Evolutionary conservation across 2,888 invertebrate species (phyloP).

Genomic region (Drosophila infuscata): DNA sequence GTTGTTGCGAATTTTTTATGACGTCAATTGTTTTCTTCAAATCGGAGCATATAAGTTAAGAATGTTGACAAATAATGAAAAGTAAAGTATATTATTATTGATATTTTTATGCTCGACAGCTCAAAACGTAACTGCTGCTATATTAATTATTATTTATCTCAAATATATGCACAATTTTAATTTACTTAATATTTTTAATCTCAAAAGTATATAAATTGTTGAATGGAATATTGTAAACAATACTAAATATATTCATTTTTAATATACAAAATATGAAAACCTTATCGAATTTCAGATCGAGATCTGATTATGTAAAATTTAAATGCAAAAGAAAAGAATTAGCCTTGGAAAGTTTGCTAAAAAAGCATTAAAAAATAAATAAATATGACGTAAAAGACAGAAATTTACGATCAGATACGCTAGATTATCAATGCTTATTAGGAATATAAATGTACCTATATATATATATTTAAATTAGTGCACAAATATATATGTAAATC

Average conservation of each 20-base stretch:
- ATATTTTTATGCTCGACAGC: background rate
- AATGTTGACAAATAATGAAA: background rate
- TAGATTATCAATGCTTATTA: background rate
- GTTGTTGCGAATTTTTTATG: slow-evolving; percentile 4
- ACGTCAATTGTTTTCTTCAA: slow-evolving; percentile 16
- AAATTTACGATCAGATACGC: background rate
- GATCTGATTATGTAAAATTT: background rate
- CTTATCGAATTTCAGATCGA: background rate
- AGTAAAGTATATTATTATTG: background rate
- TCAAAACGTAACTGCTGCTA: background rate
- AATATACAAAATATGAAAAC: background rate
- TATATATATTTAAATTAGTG: background rate
- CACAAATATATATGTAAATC: background rate
- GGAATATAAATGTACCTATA: background rate
- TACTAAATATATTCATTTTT: background rate
- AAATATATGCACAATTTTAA: background rate
- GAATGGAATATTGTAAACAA: background rate
- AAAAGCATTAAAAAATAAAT: background rate
- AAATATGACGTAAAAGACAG: background rate
- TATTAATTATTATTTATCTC: background rate
- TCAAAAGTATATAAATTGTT: background rate
- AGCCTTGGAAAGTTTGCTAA: background rate
- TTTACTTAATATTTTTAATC: background rate
- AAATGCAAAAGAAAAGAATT: background rate
- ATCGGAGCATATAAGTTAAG: background rate